Percentiles rank a stretch among this genome's conserved stretches.
phyloP scores from a whole-genome alignment of 1,140 invertebrate genomes.

The Piezodorus guildinii region DNA sequence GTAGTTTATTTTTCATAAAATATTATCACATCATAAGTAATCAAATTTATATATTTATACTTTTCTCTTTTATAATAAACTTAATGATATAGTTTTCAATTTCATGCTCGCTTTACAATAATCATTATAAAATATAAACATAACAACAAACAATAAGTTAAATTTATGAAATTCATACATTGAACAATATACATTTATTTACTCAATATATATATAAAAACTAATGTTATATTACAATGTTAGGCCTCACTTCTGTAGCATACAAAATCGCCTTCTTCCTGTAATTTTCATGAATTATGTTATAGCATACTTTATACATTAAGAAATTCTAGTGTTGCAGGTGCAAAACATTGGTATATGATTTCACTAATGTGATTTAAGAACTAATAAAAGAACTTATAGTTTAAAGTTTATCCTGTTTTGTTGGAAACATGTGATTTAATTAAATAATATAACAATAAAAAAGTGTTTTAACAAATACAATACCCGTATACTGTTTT shows the following conservation, averaged over 20 bases:
- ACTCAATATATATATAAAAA: constrained; percentile 4
- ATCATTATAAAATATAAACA: too few species aligned
- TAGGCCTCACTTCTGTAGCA: constrained; percentile 10
- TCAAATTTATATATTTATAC: neutral
- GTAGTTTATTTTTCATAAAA: constrained; percentile 7
- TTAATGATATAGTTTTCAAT: constrained; percentile 1
- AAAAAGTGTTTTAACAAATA: too few species aligned
- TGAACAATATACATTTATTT: neutral
- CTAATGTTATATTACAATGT: neutral
- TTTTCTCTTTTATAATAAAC: neutral
- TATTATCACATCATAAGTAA: constrained; percentile 12
- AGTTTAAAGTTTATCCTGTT: too few species aligned
- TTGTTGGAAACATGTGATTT: too few species aligned
- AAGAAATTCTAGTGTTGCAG: neutral
- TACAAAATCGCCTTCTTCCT: neutral
- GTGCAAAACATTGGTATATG: neutral
- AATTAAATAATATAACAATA: too few species aligned
- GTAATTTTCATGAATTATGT: neutral
- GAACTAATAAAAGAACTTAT: too few species aligned
- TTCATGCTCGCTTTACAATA: too few species aligned
- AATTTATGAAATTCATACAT: neutral
- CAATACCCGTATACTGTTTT: too few species aligned
- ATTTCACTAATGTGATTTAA: too few species aligned
- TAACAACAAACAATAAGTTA: neutral
- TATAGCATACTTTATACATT: neutral